Conservation (phyloP, 30 jellyfish, hydroid and myxozoan species). For the Aurelia coerulea region DNA sequence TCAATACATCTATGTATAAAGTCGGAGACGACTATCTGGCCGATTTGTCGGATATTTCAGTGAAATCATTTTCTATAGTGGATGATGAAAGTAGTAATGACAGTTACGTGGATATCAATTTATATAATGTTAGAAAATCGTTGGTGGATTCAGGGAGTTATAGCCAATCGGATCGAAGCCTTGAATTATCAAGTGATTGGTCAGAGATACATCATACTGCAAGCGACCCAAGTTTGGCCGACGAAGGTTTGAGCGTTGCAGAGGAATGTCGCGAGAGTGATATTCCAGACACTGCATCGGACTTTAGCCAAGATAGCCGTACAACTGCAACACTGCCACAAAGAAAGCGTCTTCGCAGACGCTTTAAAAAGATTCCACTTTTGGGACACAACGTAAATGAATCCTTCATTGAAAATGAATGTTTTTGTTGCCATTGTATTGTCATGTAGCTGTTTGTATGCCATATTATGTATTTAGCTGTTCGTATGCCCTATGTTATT, state of each 20-base stretch:
- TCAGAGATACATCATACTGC: slow-evolving; percentile 42
- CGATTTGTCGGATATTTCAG: slow-evolving; percentile 55
- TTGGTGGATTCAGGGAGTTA: slow-evolving; percentile 48
- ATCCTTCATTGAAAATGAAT: slow-evolving; percentile 60
- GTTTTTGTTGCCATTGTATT: slow-evolving; percentile 74
- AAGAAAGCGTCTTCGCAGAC: slow-evolving; percentile 4
- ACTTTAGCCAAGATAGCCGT: slow-evolving; percentile 68
- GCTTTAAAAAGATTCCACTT: slow-evolving; percentile 27
- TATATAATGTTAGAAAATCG: slow-evolving; percentile 14
- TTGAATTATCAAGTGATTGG: slow-evolving; percentile 69
- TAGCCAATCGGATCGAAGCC: slow-evolving; percentile 56
- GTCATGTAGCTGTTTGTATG: slow-evolving; percentile 23
- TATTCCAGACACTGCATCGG: slow-evolving; percentile 69
- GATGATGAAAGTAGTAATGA: slow-evolving; percentile 61
- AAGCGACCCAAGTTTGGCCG: slow-evolving; percentile 43
- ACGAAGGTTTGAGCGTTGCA: slow-evolving; percentile 45
- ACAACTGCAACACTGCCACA: slow-evolving; percentile 6
- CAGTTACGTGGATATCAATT: slow-evolving; percentile 60
- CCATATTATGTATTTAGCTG: neutral
- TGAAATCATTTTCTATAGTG: slow-evolving; percentile 48
- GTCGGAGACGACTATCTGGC: slow-evolving; percentile 36
- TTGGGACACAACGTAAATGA: slow-evolving; percentile 65
- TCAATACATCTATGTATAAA: neutral
- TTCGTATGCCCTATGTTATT: too few relatives aligned
- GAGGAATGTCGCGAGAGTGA: slow-evolving; percentile 79